Percentiles rank a stretch among this genome's conserved stretches.
These are phyloP conservation scores for Camponotus floridanus DNA, from an alignment of 1,140 invertebrate genomes.

Conservation along the genomic window DNA sequence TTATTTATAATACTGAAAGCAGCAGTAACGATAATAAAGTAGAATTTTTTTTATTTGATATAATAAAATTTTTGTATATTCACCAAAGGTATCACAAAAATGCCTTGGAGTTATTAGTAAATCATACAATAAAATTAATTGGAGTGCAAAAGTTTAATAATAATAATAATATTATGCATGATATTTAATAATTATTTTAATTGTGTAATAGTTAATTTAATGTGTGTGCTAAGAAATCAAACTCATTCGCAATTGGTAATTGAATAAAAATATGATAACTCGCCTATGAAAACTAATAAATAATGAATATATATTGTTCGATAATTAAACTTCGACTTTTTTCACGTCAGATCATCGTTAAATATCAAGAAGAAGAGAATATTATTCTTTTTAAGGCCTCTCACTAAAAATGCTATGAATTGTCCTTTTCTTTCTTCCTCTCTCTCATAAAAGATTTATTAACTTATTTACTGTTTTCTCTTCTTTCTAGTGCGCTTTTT, in stretches of 20 bases:
- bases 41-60: no score
- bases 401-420: not conserved
- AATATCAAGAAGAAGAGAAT: not conserved
- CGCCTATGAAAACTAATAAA: not conserved
- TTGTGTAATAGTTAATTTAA: not conserved
- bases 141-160: no score
- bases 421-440: not conserved
- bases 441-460: conserved; percentile 8
- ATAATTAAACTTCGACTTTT: not conserved
- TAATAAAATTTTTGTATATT: no score
- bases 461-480: not conserved
- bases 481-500: not conserved
- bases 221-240: not conserved
- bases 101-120: no score
- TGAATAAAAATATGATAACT: not conserved
- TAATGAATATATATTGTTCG: not conserved
- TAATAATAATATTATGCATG: not conserved
- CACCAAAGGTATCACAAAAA: no score
- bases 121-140: no score
- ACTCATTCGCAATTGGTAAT: not conserved
- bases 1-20: no score
- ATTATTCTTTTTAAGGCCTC: not conserved
- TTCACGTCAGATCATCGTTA: not conserved
- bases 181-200: not conserved
- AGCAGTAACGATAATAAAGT: no score